Evolutionary conservation across 2,888 invertebrate genomes (phyloP).

Genomic region (Ectemnius continuus): DNA sequence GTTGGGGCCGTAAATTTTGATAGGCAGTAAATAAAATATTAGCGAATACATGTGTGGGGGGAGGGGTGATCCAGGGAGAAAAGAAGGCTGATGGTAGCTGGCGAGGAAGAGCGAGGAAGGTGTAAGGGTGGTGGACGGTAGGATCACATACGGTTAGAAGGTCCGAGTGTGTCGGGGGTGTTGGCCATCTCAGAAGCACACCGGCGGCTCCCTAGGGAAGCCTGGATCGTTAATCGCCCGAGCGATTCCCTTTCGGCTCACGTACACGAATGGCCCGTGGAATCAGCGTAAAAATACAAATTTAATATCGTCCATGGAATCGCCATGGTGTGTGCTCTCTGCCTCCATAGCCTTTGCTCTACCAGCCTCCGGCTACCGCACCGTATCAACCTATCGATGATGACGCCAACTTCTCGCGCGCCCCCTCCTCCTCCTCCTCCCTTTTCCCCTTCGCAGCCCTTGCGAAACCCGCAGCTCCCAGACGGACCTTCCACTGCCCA

Average conservation of each 20-base stretch:
- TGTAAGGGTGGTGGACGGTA: slow-evolving; percentile 43
- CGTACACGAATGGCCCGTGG: slow-evolving; percentile 79
- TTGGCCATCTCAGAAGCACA: slow-evolving; percentile 49
- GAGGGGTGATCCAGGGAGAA: slow-evolving; percentile 36
- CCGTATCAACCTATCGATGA: slow-evolving; percentile 31
- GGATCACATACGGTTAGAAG: slow-evolving; percentile 37
- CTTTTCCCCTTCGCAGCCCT: too few relatives aligned
- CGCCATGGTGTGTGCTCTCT: slow-evolving; percentile 22
- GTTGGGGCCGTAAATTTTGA: slow-evolving; percentile 75
- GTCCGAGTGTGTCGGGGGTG: slow-evolving; percentile 44
- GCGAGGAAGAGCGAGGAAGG: slow-evolving; percentile 18
- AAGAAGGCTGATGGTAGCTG: slow-evolving; percentile 33
- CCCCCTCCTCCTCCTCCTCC: too few relatives aligned
- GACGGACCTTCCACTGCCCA: neutral
- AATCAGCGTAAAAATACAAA: slow-evolving; percentile 84
- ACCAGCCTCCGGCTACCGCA: slow-evolving; percentile 17
- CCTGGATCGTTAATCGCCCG: slow-evolving; percentile 80
- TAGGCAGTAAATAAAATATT: slow-evolving; percentile 76
- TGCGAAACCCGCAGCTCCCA: too few relatives aligned
- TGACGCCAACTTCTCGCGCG: neutral
- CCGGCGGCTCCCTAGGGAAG: slow-evolving; percentile 69
- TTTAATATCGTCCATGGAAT: slow-evolving; percentile 79
- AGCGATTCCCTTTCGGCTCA: slow-evolving; percentile 80
- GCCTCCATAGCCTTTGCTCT: slow-evolving; percentile 21
- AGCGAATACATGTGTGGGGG: slow-evolving; percentile 56